Base-by-base conservation (phyloP, 2,888 invertebrate genomes). In the Aphidoletes aphidimyza region DNA sequence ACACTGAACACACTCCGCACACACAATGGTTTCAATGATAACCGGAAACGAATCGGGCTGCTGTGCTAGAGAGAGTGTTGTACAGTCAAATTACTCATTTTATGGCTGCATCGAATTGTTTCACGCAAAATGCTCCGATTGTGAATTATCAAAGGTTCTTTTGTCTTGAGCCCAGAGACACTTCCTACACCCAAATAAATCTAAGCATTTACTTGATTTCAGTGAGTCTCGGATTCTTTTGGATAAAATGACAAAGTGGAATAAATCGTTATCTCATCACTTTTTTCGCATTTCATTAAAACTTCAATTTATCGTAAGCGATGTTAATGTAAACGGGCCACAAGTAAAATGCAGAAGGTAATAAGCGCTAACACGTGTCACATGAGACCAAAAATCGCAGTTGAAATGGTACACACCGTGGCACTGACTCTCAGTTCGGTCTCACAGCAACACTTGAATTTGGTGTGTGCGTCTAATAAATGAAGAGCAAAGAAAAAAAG, bases 331-430 rank as follows among this genome's bases (percentile, higher is more conserved):
- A 69, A 34, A 69, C 69, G 22, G 54, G 22, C 22, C 54, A 22
- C n/a, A 69, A 69, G 34, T 69, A 34, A 26, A 69, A 69, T 14
- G 69, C 30, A 30, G 26, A 69, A 69, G 11, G 69, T 69, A 69
- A 34, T 69, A 69, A 69, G 69, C 26, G 30, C 69, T 14, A 30
- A 69, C 69, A 69, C 69, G 69, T 69, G 69, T 69, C 69, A 69
- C 54, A 22, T 30, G 26, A n/a, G 47, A 54, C 42, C 42, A 42
- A 42, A 42, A 42, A 42, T 6, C 6, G 14, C 6, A 14, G 14
- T 9, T 42, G 42, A 14, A 42, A 42, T 14, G 42, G 42, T 14
- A 14, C 42, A 42, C 14, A 42, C 8, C n/a, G n/a, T n/a, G n/a
- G n/a, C n/a, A n/a, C n/a, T n/a, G n/a, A n/a, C n/a, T n/a, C n/a